Conservation (phyloP, 1,140 invertebrate genomes). For the Caenorhabditis latens region DNA sequence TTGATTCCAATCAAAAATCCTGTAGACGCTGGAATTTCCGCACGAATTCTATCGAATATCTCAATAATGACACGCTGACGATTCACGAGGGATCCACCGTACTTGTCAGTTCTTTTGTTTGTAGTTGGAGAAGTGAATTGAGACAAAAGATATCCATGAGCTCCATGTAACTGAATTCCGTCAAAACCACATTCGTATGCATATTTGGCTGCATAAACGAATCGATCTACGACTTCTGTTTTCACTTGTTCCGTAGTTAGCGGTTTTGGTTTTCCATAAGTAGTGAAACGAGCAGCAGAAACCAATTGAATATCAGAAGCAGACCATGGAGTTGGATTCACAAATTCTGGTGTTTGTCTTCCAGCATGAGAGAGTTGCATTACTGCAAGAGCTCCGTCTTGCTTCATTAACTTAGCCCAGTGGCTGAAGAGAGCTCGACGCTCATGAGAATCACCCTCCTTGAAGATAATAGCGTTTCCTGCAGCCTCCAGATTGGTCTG, state of each 20-base stretch:
- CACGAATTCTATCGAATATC: conserved; percentile 67
- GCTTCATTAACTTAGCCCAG: conserved; percentile 63
- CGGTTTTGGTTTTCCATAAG: conserved; percentile 68
- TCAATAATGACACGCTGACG: conserved; percentile 68
- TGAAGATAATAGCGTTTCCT: conserved; percentile 65
- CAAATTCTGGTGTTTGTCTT: conserved; percentile 64
- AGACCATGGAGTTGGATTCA: conserved; percentile 67
- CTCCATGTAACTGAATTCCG: conserved; percentile 71
- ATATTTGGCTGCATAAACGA: conserved; percentile 68
- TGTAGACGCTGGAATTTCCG: conserved; percentile 60
- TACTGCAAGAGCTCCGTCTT: conserved; percentile 64
- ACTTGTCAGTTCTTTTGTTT: conserved; percentile 70
- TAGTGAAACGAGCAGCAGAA: background rate
- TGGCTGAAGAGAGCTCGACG: conserved; percentile 52
- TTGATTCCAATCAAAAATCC: conserved; percentile 70
- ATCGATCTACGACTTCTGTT: conserved; percentile 67
- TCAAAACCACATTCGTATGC: conserved; percentile 68
- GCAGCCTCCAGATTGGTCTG: conserved; percentile 65
- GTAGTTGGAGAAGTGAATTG: conserved; percentile 70
- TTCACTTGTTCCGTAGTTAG: conserved; percentile 68
- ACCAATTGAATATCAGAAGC: conserved; percentile 65
- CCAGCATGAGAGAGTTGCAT: conserved; percentile 68
- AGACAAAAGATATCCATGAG: conserved; percentile 73
- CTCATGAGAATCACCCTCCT: conserved; percentile 64
- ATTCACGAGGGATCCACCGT: conserved; percentile 71